Percentiles rank a stretch among this genome's conserved stretches.
Evolutionary conservation across 2,797 vertebrate species (phyloP).

Genomic region (Peromyscus aztecus): DNA sequence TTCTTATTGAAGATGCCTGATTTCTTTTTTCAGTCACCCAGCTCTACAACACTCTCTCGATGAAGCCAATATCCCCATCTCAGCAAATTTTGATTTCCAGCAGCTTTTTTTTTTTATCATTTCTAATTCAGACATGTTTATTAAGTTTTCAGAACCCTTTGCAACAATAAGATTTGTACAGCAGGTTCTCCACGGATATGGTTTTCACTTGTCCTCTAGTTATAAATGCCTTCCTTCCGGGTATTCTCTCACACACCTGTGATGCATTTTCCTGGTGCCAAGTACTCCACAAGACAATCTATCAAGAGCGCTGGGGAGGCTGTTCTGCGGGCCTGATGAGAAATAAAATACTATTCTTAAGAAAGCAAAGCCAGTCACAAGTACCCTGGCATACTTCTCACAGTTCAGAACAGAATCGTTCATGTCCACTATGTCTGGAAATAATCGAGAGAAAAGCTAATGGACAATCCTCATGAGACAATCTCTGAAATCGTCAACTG

Average conservation of each 20-base stretch:
- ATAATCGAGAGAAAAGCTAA: slow-evolving; percentile 59
- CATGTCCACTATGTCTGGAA: background rate
- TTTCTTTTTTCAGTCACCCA: slow-evolving; percentile 25
- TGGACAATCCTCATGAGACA: background rate
- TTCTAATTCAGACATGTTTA: slow-evolving; percentile 60
- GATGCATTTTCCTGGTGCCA: slow-evolving; percentile 53
- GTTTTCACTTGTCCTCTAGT: slow-evolving; percentile 69
- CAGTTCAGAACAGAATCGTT: slow-evolving; percentile 27
- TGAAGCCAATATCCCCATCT: slow-evolving; percentile 5
- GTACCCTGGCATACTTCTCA: background rate
- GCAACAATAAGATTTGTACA: slow-evolving; percentile 37
- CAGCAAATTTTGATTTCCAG: slow-evolving; percentile 64
- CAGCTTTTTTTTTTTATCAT: slow-evolving; percentile 31
- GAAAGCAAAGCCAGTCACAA: slow-evolving; percentile 55
- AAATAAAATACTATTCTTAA: slow-evolving; percentile 58
- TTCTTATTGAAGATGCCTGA: background rate
- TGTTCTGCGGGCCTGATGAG: slow-evolving; percentile 31
- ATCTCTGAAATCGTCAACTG: slow-evolving; percentile 41
- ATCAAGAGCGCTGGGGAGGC: slow-evolving; percentile 22
- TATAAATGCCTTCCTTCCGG: slow-evolving; percentile 67
- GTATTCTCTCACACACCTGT: slow-evolving; percentile 52
- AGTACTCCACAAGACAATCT: slow-evolving; percentile 16
- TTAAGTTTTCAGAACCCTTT: slow-evolving; percentile 58
- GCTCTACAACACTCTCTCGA: background rate
- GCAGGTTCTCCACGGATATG: slow-evolving; percentile 59